Percentiles rank a stretch among this genome's conserved stretches.
phyloP scores from a whole-genome alignment of 92 coral and sea anemone genomes.

The Epizoanthus fatuus region DNA sequence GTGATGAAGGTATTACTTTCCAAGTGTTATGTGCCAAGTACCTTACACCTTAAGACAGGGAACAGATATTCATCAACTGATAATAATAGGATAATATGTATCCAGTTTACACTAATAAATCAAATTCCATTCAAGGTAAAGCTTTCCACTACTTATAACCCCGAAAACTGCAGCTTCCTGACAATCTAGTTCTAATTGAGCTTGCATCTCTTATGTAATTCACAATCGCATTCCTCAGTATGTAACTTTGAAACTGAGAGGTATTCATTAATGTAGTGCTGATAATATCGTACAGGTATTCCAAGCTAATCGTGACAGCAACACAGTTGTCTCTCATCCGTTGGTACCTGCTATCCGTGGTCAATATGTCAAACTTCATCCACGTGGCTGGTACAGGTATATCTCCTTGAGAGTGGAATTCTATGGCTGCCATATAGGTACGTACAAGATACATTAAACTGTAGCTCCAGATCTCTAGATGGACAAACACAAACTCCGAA shows the following conservation, averaged over 20 bases:
- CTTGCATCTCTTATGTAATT: too few species aligned
- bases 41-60: too few species aligned
- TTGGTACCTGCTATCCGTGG: constrained; percentile 70
- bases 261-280: too few species aligned
- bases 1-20: constrained; percentile 15
- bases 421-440: constrained; percentile 78
- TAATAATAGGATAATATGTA: too few species aligned
- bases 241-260: background rate
- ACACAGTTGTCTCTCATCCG: constrained; percentile 80
- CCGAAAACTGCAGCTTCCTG: too few species aligned
- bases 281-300: constrained; percentile 57
- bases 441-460: background rate
- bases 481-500: background rate
- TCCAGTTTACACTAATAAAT: too few species aligned
- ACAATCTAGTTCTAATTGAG: too few species aligned
- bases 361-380: constrained; percentile 76
- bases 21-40: too few species aligned
- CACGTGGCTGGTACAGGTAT: constrained; percentile 85
- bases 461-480: background rate
- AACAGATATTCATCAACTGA: too few species aligned
- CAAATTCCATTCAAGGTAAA: too few species aligned
- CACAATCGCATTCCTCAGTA: too few species aligned
- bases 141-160: too few species aligned
- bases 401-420: constrained; percentile 87
- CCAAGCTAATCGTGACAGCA: constrained; percentile 79